Conservation (phyloP, 2,888 invertebrate species). For the Formica aserva region DNA sequence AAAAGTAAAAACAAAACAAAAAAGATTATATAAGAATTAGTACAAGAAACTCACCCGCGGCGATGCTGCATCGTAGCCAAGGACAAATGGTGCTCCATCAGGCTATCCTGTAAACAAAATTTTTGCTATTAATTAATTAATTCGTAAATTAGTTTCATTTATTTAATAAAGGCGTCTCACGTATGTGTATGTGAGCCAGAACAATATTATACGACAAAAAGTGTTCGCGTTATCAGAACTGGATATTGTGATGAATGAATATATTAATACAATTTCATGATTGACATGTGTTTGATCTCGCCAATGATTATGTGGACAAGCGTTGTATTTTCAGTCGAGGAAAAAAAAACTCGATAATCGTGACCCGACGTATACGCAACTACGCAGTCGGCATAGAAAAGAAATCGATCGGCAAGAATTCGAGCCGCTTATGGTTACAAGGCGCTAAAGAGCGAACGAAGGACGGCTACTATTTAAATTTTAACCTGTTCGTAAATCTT, state of each 20-base stretch:
- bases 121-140: not conserved
- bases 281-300: not conserved
- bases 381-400: constrained; percentile 42
- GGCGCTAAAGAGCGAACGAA: constrained; percentile 53
- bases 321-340: constrained; percentile 18
- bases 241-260: not conserved
- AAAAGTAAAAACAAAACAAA: not conserved
- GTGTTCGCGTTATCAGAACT: constrained; percentile 5
- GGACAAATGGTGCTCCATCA: not conserved
- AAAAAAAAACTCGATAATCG: not conserved
- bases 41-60: constrained; percentile 6
- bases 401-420: constrained; percentile 55
- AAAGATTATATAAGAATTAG: not conserved
- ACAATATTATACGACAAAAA: not conserved
- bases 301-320: not conserved
- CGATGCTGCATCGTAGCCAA: not conserved
- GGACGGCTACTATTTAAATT: constrained; percentile 68
- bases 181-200: not conserved
- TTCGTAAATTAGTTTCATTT: not conserved
- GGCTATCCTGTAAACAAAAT: constrained; percentile 20
- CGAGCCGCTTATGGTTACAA: constrained; percentile 56
- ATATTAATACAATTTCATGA: not conserved
- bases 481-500: constrained; percentile 44
- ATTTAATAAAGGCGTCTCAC: not conserved
- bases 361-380: not conserved